Evolutionary conservation across 2,888 invertebrate species (phyloP), one percentile per base, ranked within the genome.

Genomic region (Tiphia femorata): DNA sequence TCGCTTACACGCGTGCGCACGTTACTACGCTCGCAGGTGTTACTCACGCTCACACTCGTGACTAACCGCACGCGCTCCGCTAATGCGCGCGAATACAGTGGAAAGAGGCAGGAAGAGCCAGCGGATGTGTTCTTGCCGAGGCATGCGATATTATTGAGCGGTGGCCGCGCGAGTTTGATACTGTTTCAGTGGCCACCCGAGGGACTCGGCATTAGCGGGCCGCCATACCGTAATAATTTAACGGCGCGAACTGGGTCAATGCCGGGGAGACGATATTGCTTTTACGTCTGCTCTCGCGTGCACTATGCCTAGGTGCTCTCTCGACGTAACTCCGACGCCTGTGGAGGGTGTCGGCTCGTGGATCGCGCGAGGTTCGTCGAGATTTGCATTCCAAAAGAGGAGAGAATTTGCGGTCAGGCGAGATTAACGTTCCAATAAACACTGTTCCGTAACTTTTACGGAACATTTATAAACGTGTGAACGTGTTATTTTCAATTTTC

Each of bases 191-290:
- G 44, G 25, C 30, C 49, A 47, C 59, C 70, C 64, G 3, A 46
- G 69, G 58, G 62, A 67, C 56, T 43, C 40, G 51, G 58, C 56
- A 64, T 69, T 69, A 70, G 49, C 49, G 49, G 62, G 58, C 49
- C 55, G 70, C 49, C 56, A 58, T 49, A 55, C 62, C 70, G 62
- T 67, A 65, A 70, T 70, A 62, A 70, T 70, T 64, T 70, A 70
- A 70, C 65, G 61, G 42, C 44, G 50, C 37, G 42, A 70, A 70
- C 55, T 70, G 49, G 70, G 70, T 70, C 70, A 70, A 70, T 67
- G 67, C 67, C 71, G 67, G 41, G 21, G 67, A 70, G 70, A 62
- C 57, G 43, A 30, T 56, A 49, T 53, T 51, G 67, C 67, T 61
- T 64, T 70, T 70, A 59, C 57, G 30, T 46, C 19, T 19, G 52